Evolutionary conservation across 2,888 invertebrate genomes (phyloP), one percentile per base, ranked within the genome.

Genomic region (Scaptomyza flava): DNA sequence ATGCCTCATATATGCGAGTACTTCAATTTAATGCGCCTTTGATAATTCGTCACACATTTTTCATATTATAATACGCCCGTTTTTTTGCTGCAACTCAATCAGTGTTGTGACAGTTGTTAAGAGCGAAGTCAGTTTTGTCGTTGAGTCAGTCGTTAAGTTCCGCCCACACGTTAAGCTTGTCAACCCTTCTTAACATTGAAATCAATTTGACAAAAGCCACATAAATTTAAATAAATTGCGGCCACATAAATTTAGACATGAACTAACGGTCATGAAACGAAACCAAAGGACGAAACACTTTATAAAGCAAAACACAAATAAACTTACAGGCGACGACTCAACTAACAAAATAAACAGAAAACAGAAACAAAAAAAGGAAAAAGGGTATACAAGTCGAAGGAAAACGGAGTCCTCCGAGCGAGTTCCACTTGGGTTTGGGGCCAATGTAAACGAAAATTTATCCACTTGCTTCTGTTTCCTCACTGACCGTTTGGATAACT

Each of bases 161-260:
- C 17, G 20, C 27, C 5, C 51, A 43, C 63, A 59, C 58, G 43
- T 65, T 87, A 67, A 62, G 88, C 64, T 80, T 81, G 89, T 83
- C 87, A 87, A 89, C 87, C 89, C 89, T 84, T 89, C 72, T 84
- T 80, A 77, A 68, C 82, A 86, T 82, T 86, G 82, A 87, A 89
- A 89, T 87, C 84, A 84, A 89, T 84, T 84, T 89, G 89, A 82
- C 82, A 79, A 87, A 89, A 88, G 77, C 89, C 87, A 84, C 89
- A 89, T 89, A 84, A 84, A 89, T 84, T 89, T 84, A 84, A 84
- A 84, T 84, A 82, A 88, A 82, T 84, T 87, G 88, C 87, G 81
- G 75, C 74, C 77, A 88, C 88, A 82, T 82, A 83, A 88, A 82
- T 82, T 80, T 77, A 79, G 88, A 88, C 83, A 88, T 88, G 62